Evolutionary conservation across 2,888 invertebrate species (phyloP).

Genomic region (Formica aserva): DNA sequence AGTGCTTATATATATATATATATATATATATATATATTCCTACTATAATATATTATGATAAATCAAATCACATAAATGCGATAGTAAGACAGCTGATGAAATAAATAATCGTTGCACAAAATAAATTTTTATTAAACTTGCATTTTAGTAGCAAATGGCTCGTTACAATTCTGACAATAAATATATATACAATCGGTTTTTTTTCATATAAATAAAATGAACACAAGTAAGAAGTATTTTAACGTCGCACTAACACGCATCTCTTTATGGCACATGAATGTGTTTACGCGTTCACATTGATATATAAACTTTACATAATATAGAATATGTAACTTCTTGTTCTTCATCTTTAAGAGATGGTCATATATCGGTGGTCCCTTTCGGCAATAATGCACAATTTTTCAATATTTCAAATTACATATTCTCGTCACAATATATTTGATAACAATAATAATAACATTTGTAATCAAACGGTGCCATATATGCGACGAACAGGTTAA

Average conservation of each 20-base stretch:
- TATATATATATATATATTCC: too few relatives aligned
- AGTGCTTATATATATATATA: too few relatives aligned
- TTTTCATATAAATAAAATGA: conserved; percentile 48
- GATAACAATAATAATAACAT: not conserved
- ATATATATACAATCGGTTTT: conserved; percentile 35
- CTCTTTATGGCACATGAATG: conserved; percentile 29
- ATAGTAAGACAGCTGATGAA: not conserved
- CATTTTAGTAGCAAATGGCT: conserved; percentile 32
- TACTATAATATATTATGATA: not conserved
- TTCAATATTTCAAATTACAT: not conserved
- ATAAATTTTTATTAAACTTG: conserved; percentile 42
- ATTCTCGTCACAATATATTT: not conserved
- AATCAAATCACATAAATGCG: not conserved
- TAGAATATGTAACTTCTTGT: not conserved
- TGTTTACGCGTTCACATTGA: not conserved
- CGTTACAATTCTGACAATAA: conserved; percentile 38
- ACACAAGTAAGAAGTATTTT: conserved; percentile 39
- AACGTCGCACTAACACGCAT: conserved; percentile 21
- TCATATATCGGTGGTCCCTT: conserved; percentile 30
- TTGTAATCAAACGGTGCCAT: not conserved
- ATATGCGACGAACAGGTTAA: conserved; percentile 30
- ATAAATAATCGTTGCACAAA: conserved; percentile 36
- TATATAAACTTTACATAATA: not conserved
- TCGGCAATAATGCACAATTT: not conserved
- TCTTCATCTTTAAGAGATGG: not conserved